Evolutionary conservation across 1,140 invertebrate genomes (phyloP), one percentile per base, ranked within the genome.

Genomic region (Chlorops oryzae): DNA sequence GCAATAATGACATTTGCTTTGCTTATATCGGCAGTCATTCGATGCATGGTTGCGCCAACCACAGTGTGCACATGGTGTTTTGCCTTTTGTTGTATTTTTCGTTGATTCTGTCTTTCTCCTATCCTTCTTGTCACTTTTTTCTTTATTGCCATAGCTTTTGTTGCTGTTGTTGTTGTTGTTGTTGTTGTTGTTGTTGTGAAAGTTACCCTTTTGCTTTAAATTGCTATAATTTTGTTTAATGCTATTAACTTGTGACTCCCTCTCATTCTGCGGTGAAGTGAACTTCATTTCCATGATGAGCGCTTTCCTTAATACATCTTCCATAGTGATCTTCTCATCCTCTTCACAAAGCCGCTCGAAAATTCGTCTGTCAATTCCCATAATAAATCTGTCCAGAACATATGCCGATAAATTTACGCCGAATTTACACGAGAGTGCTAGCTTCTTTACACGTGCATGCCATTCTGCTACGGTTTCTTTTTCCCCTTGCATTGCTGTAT

Each of bases 341-440:
- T 49, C 47, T 41, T 49, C 47, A 22, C 47, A 49, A 15, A 49
- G 27, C 22, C 38, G 37, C 12, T 50, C 48, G 44, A 43, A 50
- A 32, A 50, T 43, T 43, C 44, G 35, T 21, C 37, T 17, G 13
- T 35, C 38, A 34, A 42, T 34, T 12, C 32, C 48, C 48, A 40
- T 42, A 12, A 50, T 38, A 43, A 50, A 50, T 6, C 32, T 15
- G 34, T 50, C 40, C 17, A 44, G 22, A 35, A 50, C 32, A 43
- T 43, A 50, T 13, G 27, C 12, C 24, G 43, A 18, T 43, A 50
- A 44, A 25, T 50, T 21, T 10, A 22, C 34, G 22, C 48, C 40
- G 44, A 50, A 49, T 40, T 49, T 48, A 17, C 25, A 48, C 15
- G 35, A 17, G 15, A 48, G 35, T 28, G 47, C 35, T 32, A 48